Percentiles rank a stretch among this genome's conserved stretches.
Evolutionary conservation across 2,888 invertebrate genomes (phyloP).

Genomic region (Smittia sp.): DNA sequence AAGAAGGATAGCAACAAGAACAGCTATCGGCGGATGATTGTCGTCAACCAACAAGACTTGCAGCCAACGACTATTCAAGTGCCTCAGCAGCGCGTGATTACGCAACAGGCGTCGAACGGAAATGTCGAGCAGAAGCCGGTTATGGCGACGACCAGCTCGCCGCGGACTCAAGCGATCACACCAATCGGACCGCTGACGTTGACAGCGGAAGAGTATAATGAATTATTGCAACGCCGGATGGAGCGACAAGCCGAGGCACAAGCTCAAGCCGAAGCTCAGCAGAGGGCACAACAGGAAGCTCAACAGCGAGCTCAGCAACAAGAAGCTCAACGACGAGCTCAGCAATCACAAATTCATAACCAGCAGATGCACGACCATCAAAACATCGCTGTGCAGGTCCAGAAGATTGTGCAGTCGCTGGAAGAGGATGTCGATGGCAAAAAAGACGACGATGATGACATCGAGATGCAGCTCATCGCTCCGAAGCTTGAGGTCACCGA

Average conservation of each 20-base stretch:
- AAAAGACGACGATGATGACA: slow-evolving; percentile 43
- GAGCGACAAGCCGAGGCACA: slow-evolving; percentile 58
- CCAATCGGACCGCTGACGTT: slow-evolving; percentile 70
- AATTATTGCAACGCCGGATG: slow-evolving; percentile 70
- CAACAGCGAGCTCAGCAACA: slow-evolving; percentile 26
- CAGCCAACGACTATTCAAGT: slow-evolving; percentile 7
- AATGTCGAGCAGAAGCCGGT: slow-evolving; percentile 10
- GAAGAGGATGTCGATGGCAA: slow-evolving; percentile 54
- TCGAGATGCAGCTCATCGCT: slow-evolving; percentile 35
- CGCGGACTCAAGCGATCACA: slow-evolving; percentile 62
- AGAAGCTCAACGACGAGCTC: neutral
- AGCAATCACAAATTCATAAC: slow-evolving; percentile 2
- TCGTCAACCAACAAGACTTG: slow-evolving; percentile 35
- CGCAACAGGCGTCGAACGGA: slow-evolving; percentile 32
- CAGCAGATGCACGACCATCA: slow-evolving; percentile 36
- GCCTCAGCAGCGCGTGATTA: slow-evolving; percentile 33
- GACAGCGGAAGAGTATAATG: slow-evolving; percentile 74
- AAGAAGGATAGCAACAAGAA: slow-evolving; percentile 38
- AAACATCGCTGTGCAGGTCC: slow-evolving; percentile 55
- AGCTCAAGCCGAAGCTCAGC: slow-evolving; percentile 52
- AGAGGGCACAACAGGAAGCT: slow-evolving; percentile 46
- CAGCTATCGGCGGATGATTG: slow-evolving; percentile 36
- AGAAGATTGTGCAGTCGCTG: slow-evolving; percentile 54
- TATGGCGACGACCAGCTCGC: slow-evolving; percentile 45
- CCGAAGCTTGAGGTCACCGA: slow-evolving; percentile 33